phyloP scores from a whole-genome alignment of 2,888 invertebrate genomes.

The Notodonta dromedarius region DNA sequence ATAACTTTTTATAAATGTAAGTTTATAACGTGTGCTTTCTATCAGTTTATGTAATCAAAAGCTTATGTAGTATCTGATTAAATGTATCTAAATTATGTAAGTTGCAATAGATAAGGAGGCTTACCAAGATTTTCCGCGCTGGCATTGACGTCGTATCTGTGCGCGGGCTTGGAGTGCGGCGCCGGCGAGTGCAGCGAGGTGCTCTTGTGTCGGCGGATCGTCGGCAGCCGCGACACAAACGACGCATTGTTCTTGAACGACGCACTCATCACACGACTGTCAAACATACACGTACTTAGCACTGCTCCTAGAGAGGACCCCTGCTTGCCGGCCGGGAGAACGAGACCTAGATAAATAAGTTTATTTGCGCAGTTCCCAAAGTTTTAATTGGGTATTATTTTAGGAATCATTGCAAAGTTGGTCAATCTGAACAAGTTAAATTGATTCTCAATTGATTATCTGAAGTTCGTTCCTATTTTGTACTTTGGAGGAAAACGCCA shows the following conservation, averaged over 20 bases:
- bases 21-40: constrained; percentile 21
- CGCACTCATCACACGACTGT: constrained; percentile 88
- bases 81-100: constrained; percentile 7
- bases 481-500: neutral
- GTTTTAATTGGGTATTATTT: neutral
- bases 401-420: neutral
- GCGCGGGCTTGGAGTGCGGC: constrained; percentile 85
- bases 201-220: constrained; percentile 92
- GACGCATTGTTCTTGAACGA: constrained; percentile 97
- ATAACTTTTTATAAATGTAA: constrained; percentile 12
- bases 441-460: neutral
- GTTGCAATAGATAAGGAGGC: constrained; percentile 34
- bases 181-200: constrained; percentile 91
- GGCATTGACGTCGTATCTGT: constrained; percentile 89
- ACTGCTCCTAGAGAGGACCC: constrained; percentile 6
- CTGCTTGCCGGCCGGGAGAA: neutral
- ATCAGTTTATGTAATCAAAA: constrained; percentile 26
- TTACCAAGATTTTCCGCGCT: constrained; percentile 91
- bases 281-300: constrained; percentile 55
- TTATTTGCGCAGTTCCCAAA: neutral
- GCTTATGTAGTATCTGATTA: neutral
- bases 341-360: neutral
- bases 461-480: neutral
- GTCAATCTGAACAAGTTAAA: neutral
- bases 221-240: constrained; percentile 95